Evolutionary conservation across 2,797 vertebrate genomes (phyloP).

Genomic region (Chloroceryle inda): DNA sequence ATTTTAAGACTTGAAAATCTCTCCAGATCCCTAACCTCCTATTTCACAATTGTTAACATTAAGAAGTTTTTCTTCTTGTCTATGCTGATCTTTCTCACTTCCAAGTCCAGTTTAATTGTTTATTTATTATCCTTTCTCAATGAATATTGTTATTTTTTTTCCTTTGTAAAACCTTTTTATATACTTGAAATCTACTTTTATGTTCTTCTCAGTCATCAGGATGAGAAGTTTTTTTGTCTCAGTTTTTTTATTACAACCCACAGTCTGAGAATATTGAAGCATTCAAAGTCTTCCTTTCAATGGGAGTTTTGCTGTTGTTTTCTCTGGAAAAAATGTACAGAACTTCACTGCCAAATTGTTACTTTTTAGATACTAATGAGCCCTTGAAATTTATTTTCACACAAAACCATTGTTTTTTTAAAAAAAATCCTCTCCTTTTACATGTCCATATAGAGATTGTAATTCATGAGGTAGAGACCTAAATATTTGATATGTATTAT

Average conservation of each 20-base stretch:
- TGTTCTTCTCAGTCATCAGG: neutral
- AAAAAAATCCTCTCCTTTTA: neutral
- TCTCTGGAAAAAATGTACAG: neutral
- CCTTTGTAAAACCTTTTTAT: neutral
- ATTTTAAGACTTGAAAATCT: neutral
- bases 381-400: neutral
- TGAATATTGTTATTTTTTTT: neutral
- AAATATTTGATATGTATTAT: accelerated
- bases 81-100: neutral
- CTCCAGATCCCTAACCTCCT: neutral
- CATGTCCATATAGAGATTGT: neutral
- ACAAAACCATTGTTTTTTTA: neutral
- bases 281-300: neutral
- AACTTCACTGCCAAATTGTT: neutral
- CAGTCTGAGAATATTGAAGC: neutral
- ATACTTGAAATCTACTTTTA: neutral
- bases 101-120: neutral
- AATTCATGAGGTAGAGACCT: neutral
- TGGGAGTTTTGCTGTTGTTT: neutral
- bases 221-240: neutral
- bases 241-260: neutral
- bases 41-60: neutral
- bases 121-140: neutral
- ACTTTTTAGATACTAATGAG: neutral
- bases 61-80: neutral